phyloP scores from a whole-genome alignment of 2,888 invertebrate genomes.

The Amblyjoppa proteus region DNA sequence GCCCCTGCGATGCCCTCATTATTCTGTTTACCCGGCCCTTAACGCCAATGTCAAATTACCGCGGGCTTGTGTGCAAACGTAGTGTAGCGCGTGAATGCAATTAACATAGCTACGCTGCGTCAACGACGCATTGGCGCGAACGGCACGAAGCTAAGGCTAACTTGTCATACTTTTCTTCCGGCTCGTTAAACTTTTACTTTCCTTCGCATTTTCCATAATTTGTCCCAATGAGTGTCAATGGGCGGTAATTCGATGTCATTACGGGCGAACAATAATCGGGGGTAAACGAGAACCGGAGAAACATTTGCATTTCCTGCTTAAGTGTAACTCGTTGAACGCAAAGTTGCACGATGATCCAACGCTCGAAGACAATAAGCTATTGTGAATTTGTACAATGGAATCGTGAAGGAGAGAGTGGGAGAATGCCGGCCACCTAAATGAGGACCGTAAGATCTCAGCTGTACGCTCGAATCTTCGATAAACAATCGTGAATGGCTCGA shows the following conservation, averaged over 20 bases:
- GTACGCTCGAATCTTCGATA: not conserved
- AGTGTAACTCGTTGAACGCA: not conserved
- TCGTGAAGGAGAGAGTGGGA: not conserved
- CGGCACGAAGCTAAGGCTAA: not conserved
- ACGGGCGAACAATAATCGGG: not conserved
- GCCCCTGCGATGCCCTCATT: slow-evolving; percentile 59
- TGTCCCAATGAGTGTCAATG: not conserved
- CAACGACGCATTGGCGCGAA: not conserved
- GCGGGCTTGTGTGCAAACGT: not conserved
- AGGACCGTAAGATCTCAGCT: not conserved
- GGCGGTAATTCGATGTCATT: not conserved
- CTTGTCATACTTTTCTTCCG: not conserved
- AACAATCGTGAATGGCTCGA: not conserved
- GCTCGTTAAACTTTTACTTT: not conserved
- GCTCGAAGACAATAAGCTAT: not conserved
- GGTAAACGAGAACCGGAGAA: not conserved
- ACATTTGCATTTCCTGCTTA: not conserved
- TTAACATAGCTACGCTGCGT: not conserved
- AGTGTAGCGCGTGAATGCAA: slow-evolving; percentile 14
- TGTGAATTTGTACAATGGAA: slow-evolving; percentile 1
- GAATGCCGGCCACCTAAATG: not conserved
- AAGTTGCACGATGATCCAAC: not conserved
- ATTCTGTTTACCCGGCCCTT: slow-evolving; percentile 60
- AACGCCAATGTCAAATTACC: slow-evolving; percentile 45
- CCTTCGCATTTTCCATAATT: not conserved